These are phyloP conservation scores for Ictalurus furcatus DNA, from an alignment of 2,113 vertebrate genomes.

Conservation along the genomic window DNA sequence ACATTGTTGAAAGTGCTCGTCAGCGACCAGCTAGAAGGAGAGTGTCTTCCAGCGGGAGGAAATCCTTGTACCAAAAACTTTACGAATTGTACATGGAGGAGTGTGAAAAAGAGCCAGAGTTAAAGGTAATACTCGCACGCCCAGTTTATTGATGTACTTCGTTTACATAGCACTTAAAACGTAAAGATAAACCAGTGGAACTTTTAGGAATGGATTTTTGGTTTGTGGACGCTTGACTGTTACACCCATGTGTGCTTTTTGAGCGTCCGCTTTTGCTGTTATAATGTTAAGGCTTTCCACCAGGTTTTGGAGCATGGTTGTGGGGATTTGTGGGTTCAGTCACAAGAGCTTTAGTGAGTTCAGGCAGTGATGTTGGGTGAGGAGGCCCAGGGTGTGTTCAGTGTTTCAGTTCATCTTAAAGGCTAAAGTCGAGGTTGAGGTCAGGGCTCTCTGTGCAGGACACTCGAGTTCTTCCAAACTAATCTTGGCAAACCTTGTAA, in stretches of 20 bases:
- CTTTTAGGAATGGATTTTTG: not conserved
- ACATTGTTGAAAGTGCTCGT: slow-evolving; percentile 97
- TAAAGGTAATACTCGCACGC: slow-evolving; percentile 81
- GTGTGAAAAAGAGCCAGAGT: slow-evolving; percentile 98
- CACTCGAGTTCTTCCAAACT: not conserved
- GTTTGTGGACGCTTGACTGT: not conserved
- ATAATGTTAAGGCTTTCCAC: not conserved
- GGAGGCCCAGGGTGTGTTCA: not conserved
- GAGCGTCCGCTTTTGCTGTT: not conserved
- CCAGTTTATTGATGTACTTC: not conserved
- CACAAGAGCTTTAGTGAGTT: not conserved
- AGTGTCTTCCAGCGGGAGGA: slow-evolving; percentile 87
- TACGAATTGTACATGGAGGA: slow-evolving; percentile 98
- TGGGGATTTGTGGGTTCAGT: not conserved
- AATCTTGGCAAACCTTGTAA: not conserved
- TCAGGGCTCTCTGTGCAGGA: not conserved
- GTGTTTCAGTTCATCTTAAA: not conserved
- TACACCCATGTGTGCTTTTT: not conserved
- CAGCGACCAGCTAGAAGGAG: slow-evolving; percentile 93
- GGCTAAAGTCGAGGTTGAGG: not conserved
- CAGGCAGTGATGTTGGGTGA: not conserved
- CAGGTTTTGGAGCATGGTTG: not conserved
- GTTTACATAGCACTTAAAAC: not conserved
- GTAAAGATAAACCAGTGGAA: not conserved
- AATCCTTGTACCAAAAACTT: slow-evolving; percentile 97